phyloP scores from a whole-genome alignment of 2,888 invertebrate species.

The Heliconius ismenius region DNA sequence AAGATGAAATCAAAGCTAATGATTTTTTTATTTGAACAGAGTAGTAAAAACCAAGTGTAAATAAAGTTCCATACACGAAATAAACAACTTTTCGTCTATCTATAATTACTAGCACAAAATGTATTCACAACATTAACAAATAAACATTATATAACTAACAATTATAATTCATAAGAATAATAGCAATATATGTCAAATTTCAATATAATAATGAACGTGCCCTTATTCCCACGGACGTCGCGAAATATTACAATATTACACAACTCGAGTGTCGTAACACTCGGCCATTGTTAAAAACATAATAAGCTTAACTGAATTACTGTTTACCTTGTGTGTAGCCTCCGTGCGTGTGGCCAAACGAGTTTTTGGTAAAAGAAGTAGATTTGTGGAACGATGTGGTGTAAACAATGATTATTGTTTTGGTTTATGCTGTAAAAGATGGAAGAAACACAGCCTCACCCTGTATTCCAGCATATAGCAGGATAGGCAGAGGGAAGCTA shows the following conservation, averaged over 20 bases:
- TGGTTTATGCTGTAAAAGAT: background rate
- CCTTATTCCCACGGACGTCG: slow-evolving; percentile 41
- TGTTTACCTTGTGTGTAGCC: slow-evolving; percentile 14
- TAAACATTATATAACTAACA: slow-evolving; percentile 2
- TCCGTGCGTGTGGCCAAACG: slow-evolving; percentile 27
- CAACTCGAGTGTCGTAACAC: slow-evolving; percentile 29
- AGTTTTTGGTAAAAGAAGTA: slow-evolving; percentile 12
- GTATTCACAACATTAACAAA: background rate
- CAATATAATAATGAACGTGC: slow-evolving; percentile 26
- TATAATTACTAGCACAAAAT: background rate
- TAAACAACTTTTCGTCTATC: too few species aligned
- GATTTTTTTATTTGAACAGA: too few species aligned
- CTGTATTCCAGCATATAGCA: background rate
- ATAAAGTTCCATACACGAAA: too few species aligned
- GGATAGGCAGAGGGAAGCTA: background rate
- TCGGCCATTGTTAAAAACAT: slow-evolving; percentile 33
- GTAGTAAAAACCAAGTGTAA: too few species aligned
- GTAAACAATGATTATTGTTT: background rate
- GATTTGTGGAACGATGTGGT: background rate
- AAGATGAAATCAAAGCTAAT: too few species aligned
- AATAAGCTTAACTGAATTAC: slow-evolving; percentile 29
- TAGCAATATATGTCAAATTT: slow-evolving; percentile 19
- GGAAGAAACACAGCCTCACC: background rate
- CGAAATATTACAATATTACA: slow-evolving; percentile 36
- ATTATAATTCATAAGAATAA: background rate